Percentiles rank a stretch among this genome's conserved stretches.
These are phyloP conservation scores for Ivindomyrus marchei DNA, from an alignment of 2,113 vertebrate genomes.

Conservation along the genomic window DNA sequence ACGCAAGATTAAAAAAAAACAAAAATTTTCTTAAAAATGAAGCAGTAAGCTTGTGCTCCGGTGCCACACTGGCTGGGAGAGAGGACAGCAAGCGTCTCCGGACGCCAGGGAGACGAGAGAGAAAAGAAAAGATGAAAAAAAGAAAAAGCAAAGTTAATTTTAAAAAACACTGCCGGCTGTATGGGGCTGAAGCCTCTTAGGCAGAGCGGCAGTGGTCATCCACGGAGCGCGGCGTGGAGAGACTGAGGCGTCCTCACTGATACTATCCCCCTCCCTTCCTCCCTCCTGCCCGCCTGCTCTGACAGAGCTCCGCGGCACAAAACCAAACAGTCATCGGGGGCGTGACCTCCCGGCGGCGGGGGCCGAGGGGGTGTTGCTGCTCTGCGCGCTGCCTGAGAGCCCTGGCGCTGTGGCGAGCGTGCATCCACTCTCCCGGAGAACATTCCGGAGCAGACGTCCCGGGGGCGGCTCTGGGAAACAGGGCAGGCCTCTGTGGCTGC, in stretches of 20 bases:
- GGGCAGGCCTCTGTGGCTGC: too few relatives aligned
- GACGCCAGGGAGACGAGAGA: not conserved
- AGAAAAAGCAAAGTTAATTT: not conserved
- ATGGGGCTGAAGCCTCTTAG: conserved; percentile 24
- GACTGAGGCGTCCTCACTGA: conserved; percentile 53
- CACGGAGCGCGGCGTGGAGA: conserved; percentile 52
- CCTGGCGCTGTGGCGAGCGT: conserved; percentile 48
- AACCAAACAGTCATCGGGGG: conserved; percentile 73
- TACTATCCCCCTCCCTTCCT: conserved; percentile 52
- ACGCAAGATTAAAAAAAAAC: not conserved
- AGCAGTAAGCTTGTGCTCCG: conserved; percentile 24
- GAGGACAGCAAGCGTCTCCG: not conserved
- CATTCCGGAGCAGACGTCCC: conserved; percentile 48
- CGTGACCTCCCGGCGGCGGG: conserved; percentile 67
- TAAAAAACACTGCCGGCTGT: conserved; percentile 1
- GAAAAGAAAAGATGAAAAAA: conserved; percentile 13
- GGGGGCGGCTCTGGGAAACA: conserved; percentile 35
- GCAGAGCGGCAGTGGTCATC: conserved; percentile 55
- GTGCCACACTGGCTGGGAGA: conserved; percentile 12
- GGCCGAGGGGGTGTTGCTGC: conserved; percentile 37
- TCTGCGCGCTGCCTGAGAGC: conserved; percentile 58
- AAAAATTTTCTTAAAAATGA: conserved; percentile 1
- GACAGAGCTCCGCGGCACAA: conserved; percentile 59
- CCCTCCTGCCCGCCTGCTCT: conserved; percentile 32
- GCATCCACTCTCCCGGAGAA: conserved; percentile 23